Percentiles rank a stretch among this genome's conserved stretches.
Evolutionary conservation across 2,113 vertebrate species (phyloP).

Genomic region (Alligator mississippiensis): DNA sequence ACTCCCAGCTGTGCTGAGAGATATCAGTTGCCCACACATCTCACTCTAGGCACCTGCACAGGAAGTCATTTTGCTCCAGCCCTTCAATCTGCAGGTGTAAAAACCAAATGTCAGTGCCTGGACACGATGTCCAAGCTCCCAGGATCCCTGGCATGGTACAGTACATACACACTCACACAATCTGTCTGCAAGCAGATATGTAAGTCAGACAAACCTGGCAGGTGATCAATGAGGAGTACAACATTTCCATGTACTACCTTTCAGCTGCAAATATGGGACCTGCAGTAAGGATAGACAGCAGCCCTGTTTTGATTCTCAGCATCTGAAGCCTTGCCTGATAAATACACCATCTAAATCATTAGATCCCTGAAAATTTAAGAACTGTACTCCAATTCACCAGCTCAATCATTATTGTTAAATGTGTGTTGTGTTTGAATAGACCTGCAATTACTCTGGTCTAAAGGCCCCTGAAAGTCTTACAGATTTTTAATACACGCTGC

Average conservation of each 20-base stretch:
- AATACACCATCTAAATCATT: neutral
- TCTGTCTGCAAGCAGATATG: neutral
- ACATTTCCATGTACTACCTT: neutral
- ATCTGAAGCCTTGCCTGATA: neutral
- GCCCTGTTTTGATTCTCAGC: neutral
- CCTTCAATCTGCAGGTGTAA: neutral
- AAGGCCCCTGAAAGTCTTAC: neutral
- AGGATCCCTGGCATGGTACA: neutral
- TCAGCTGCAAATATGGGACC: neutral
- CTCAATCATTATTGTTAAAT: too few species aligned
- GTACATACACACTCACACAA: neutral
- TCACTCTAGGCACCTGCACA: neutral
- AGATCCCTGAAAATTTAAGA: too few species aligned
- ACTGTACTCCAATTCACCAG: too few species aligned
- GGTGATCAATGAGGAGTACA: neutral
- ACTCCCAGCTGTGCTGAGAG: neutral
- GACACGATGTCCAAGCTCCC: accelerated
- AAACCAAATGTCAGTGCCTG: neutral
- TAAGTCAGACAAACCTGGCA: neutral
- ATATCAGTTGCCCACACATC: neutral
- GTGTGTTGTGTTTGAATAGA: neutral
- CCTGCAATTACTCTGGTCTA: neutral
- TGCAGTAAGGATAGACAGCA: neutral
- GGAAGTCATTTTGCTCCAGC: accelerated
- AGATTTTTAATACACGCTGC: neutral